Base-by-base conservation (phyloP, 2,888 invertebrate genomes). In the Trachelus troglodyta region DNA sequence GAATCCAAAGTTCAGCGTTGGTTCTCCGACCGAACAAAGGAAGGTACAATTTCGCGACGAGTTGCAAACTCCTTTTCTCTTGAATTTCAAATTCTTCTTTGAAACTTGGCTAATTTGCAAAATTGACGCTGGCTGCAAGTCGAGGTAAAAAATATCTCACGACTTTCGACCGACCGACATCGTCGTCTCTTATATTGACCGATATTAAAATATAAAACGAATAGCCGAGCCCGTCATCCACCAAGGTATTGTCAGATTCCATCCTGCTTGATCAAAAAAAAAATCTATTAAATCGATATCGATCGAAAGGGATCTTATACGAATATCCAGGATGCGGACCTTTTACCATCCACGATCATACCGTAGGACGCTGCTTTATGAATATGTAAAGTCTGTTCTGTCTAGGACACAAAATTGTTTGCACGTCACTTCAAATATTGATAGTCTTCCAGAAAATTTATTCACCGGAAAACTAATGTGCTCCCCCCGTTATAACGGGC, bases 301-400 rank as follows among this genome's bases (percentile, higher is more conserved):
- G 6, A 56, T 23, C 23, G 23, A 56, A 56, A 56, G 15, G 15
- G 56, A 23, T 56, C 56, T 56, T 56, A 56, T 23, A 23, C 56
- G 23, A 56, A 56, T 71, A 71, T 30, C 30, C 71, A 31, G 31
- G 71, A 71, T 23, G 11, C 71, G 4, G 71, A 71, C 76, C 79
- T 77, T 84, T 82, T 79, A 79, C 78, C 81, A 79, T 81, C 81
- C 76, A 76, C 75, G 79, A 80, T 86, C 83, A 81, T 82, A 80
- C 81, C 77, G 76, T 69, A 78, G 83, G 81, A 82, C 77, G 81
- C 80, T 80, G 81, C 84, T 87, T 85, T 88, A 88, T 88, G 88
- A 88, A 88, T 88, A 88, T 88, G 88, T 87, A 88, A 88, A 88
- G 86, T 88, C 86, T 82, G 85, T 83, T 82, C 84, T 83, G 83